phyloP scores from a whole-genome alignment of 2,113 vertebrate species.

The Barbus barbus region DNA sequence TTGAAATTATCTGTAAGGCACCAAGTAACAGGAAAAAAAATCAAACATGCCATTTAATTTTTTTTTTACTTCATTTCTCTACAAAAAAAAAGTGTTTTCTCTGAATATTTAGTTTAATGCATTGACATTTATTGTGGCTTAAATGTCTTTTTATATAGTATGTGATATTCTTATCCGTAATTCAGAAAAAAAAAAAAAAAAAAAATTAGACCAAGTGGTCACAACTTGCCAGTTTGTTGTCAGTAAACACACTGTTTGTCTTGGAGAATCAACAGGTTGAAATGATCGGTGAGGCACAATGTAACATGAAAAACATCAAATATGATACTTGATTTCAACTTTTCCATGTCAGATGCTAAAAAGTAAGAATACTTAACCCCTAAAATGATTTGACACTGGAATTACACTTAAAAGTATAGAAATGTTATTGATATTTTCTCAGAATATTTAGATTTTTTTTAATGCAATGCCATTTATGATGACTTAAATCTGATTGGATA shows the following conservation, averaged over 20 bases:
- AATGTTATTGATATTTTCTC: background rate
- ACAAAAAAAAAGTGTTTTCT: background rate
- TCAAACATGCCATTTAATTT: no score
- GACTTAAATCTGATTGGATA: background rate
- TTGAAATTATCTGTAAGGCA: background rate
- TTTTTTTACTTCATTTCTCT: no score
- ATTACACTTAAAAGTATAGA: no score
- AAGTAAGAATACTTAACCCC: no score
- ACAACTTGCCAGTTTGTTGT: background rate
- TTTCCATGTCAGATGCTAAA: background rate
- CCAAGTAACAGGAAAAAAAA: no score
- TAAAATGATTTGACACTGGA: background rate
- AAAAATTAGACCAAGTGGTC: no score
- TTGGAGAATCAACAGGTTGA: background rate
- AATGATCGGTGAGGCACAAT: background rate
- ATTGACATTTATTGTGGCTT: background rate
- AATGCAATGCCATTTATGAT: background rate
- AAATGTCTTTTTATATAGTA: background rate
- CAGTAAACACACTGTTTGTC: background rate
- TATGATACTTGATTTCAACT: background rate
- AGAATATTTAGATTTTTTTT: no score
- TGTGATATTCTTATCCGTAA: background rate
- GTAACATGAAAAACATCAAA: background rate
- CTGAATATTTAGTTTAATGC: background rate
- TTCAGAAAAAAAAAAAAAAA: background rate